Conservation (phyloP, 2,797 vertebrate species). For the Odontamblyopus rebecca region DNA sequence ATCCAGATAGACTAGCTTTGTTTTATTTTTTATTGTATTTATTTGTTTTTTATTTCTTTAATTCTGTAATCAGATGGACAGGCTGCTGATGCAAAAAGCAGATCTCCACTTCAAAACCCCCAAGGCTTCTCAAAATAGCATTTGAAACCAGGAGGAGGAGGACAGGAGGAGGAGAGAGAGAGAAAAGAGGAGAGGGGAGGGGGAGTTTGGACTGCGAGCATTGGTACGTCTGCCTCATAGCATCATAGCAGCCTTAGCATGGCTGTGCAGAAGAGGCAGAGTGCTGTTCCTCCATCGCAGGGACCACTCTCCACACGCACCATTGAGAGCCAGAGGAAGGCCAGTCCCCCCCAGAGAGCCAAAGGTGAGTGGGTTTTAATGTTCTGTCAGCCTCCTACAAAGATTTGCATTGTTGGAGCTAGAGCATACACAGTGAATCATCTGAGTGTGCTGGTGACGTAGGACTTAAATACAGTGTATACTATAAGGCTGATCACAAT, state of each 20-base stretch:
- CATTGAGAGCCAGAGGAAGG: conserved; percentile 44
- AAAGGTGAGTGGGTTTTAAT: conserved; percentile 48
- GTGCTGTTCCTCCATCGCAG: conserved; percentile 61
- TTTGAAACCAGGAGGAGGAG: conserved; percentile 43
- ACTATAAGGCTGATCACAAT: not conserved
- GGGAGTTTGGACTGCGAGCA: conserved; percentile 40
- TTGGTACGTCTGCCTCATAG: conserved; percentile 62
- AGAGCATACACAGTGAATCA: conserved; percentile 20
- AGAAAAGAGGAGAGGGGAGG: conserved; percentile 28
- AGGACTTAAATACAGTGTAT: conserved; percentile 14
- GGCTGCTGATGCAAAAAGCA: conserved; percentile 65
- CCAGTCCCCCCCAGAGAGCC: conserved; percentile 20
- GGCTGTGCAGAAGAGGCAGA: conserved; percentile 69
- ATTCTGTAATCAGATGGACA: conserved; percentile 52
- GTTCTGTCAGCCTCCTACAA: not conserved
- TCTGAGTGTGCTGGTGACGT: conserved; percentile 34
- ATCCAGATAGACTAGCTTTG: too few relatives aligned
- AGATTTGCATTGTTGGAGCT: conserved; percentile 7
- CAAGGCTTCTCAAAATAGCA: conserved; percentile 71
- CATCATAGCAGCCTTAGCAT: conserved; percentile 47
- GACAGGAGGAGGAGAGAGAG: conserved; percentile 4
- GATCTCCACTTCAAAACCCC: conserved; percentile 37
- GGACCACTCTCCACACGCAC: conserved; percentile 55
- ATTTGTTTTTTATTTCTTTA: conserved; percentile 3
- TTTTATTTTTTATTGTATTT: too few relatives aligned